A percentile compares a stretch with the other conserved stretches of the same genome.
These are phyloP conservation scores for Lota lota DNA, from an alignment of 2,113 vertebrate species.

Conservation along the genomic window DNA sequence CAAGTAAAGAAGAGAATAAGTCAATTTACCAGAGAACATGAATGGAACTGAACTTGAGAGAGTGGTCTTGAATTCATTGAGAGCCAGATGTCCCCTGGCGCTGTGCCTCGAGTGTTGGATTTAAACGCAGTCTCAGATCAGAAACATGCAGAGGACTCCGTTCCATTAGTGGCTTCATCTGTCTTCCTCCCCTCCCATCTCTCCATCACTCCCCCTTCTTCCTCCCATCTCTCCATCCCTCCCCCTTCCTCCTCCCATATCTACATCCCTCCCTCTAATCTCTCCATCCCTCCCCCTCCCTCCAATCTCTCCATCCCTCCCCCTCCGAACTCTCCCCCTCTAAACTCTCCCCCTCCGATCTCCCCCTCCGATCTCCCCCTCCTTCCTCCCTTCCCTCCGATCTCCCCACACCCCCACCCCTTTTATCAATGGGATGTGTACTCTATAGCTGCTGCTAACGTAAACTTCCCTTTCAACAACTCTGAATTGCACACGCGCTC, in stretches of 20 bases:
- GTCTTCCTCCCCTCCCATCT: conserved; percentile 27
- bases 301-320: no score
- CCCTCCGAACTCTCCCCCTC: no score
- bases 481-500: conserved; percentile 29
- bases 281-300: no score
- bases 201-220: no score
- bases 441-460: conserved; percentile 40
- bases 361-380: no score
- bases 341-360: no score
- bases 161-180: conserved; percentile 24
- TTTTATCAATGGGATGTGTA: conserved; percentile 44
- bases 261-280: no score
- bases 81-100: neutral
- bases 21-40: no score
- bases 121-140: conserved; percentile 15
- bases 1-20: no score
- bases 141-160: conserved; percentile 9
- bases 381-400: no score
- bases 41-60: no score
- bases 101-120: neutral
- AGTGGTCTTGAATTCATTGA: no score
- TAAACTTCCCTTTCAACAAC: conserved; percentile 66
- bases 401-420: conserved; percentile 24
- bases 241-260: neutral
- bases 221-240: conserved; percentile 25